phyloP scores from a whole-genome alignment of 1,140 invertebrate genomes.

The Pygmarrhopalites habei region DNA sequence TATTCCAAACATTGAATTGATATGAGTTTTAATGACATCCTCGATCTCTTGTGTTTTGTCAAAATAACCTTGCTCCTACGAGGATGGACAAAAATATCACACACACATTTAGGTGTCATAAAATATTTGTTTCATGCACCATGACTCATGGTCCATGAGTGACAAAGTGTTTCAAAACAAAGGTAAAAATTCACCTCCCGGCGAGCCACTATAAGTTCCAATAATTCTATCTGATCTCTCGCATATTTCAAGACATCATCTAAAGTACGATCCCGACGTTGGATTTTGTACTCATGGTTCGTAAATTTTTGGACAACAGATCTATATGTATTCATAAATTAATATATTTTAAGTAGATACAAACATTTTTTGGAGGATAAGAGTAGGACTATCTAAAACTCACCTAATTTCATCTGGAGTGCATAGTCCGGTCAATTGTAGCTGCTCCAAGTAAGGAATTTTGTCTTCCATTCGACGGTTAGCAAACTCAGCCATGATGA shows the following conservation, averaged over 20 bases:
- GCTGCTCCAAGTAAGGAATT: slow-evolving; percentile 3
- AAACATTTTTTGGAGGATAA: too few species aligned
- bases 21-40: slow-evolving; percentile 5
- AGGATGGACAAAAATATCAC: background rate
- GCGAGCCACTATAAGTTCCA: background rate
- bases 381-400: too few species aligned
- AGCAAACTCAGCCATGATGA: slow-evolving; percentile 13
- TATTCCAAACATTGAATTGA: background rate
- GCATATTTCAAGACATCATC: slow-evolving; percentile 8
- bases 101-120: too few species aligned
- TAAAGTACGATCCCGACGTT: background rate
- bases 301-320: background rate
- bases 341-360: too few species aligned
- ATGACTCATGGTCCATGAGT: too few species aligned
- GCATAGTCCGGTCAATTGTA: background rate
- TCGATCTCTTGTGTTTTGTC: slow-evolving; percentile 3
- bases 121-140: too few species aligned
- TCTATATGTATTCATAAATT: background rate
- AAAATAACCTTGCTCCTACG: slow-evolving; percentile 1
- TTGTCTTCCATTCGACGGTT: slow-evolving; percentile 9
- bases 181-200: background rate
- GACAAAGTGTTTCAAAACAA: too few species aligned
- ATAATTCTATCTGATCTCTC: background rate
- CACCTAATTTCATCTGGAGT: background rate
- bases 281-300: slow-evolving; percentile 13